phyloP scores from a whole-genome alignment of 37 sponge, comb jelly and placozoan species.

The Cladorhizidae sp. region DNA sequence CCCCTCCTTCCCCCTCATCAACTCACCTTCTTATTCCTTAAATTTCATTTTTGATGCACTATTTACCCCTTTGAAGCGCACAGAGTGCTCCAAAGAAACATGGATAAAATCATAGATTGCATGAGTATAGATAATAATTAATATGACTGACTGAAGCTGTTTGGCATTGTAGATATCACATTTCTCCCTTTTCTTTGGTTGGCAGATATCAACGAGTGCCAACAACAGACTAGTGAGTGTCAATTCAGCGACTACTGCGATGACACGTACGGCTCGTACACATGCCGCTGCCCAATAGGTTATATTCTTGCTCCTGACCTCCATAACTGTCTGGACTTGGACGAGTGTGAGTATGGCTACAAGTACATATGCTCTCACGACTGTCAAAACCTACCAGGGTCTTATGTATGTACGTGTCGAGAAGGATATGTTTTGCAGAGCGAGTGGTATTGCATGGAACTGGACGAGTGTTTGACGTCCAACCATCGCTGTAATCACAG shows the following conservation, averaged over 20 bases:
- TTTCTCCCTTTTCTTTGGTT: too few relatives aligned
- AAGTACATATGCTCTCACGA: slow-evolving; percentile 25
- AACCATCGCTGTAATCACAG: slow-evolving; percentile 8
- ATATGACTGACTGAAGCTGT: too few relatives aligned
- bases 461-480: slow-evolving; percentile 26
- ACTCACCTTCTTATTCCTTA: not conserved
- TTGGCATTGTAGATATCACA: too few relatives aligned
- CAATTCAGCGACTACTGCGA: slow-evolving; percentile 27
- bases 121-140: too few relatives aligned
- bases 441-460: slow-evolving; percentile 7
- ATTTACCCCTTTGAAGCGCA: too few relatives aligned
- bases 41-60: not conserved
- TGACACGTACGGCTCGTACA: slow-evolving; percentile 39
- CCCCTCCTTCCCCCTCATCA: not conserved
- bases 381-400: slow-evolving; percentile 46
- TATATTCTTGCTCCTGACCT: not conserved
- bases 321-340: slow-evolving; percentile 26
- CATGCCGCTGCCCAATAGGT: slow-evolving; percentile 31
- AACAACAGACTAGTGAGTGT: slow-evolving; percentile 15
- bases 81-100: too few relatives aligned
- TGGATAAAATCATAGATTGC: too few relatives aligned
- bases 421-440: slow-evolving; percentile 17
- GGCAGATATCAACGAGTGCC: slow-evolving; percentile 54
- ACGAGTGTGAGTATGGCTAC: slow-evolving; percentile 37
- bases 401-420: slow-evolving; percentile 44